Base-by-base conservation (phyloP, 2,113 vertebrate genomes). In the Saccopteryx leptura region DNA sequence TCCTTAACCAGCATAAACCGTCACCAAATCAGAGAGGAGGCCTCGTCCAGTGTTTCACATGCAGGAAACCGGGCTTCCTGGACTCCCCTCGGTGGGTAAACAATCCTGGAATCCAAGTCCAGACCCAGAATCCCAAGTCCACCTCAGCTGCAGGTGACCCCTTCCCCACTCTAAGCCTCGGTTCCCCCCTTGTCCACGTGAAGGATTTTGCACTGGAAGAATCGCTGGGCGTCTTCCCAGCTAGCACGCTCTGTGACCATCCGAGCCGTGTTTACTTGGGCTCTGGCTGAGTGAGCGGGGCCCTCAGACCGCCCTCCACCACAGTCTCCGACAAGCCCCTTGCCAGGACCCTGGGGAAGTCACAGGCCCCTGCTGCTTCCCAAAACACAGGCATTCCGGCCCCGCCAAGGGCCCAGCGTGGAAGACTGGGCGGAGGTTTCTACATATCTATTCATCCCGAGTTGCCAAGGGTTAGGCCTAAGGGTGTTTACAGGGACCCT, bases 271-370 rank as follows among this genome's bases (percentile, higher is more conserved):
- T 95, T 87, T 88, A 81, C 85, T 84, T 84, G 93, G 90, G 93
- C 85, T 11, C 26, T 12, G 60, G 18, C 0, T 3, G 39, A 83
- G 78, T 52, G 52, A n/a, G 28, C 1, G 19, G 54, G 58, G 78
- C 19, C 33, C 26, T 1, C 21, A 24, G 89, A 74, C 17, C 18
- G 8, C 91, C 8, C 65, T 66, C 52, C 18, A 31, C 75, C 58
- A 56, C 48, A 71, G 95, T 63, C 66, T 95, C 91, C 26, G 81
- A 86, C 76, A 23, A 6, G n/a, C 85, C 93, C 91, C 63, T 93
- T 52, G 75, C 74, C 13, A 18, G 71, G 85, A 56, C 75, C 72
- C 75, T 54, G 9, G 78, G 61, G 91, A 89, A 80, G 60, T 24
- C 79, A 60, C 12, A 46, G 81, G 50, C 90, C 52, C 85, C 94